Evolutionary conservation across 2,797 vertebrate genomes (phyloP).

Genomic region (Poliocrania exsul): DNA sequence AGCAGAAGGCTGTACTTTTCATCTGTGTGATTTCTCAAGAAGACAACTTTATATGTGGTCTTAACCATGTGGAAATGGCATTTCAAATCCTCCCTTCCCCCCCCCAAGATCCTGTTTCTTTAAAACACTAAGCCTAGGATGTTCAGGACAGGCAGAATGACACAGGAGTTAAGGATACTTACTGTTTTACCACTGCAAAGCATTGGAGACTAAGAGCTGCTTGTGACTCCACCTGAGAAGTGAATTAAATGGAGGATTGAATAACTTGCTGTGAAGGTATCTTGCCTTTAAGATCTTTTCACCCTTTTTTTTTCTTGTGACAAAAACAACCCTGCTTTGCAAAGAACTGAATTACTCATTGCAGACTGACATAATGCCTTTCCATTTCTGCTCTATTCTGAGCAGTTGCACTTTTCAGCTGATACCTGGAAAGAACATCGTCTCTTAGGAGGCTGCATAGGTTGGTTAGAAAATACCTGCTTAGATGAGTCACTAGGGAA

Average conservation of each 20-base stretch:
- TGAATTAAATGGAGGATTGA: neutral
- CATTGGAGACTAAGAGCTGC: neutral
- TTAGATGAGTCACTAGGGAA: constrained; percentile 32
- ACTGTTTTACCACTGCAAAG: neutral
- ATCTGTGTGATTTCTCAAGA: neutral
- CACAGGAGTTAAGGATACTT: neutral
- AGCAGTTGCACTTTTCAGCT: constrained; percentile 46
- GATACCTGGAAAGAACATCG: constrained; percentile 37
- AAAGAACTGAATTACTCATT: constrained; percentile 29
- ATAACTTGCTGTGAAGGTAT: neutral
- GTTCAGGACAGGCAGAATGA: neutral
- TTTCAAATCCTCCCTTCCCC: neutral
- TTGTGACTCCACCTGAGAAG: neutral
- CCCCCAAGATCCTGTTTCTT: neutral
- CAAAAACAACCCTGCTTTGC: neutral
- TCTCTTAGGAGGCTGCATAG: constrained; percentile 27
- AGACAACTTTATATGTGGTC: neutral
- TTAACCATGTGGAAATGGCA: neutral
- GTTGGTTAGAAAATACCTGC: constrained; percentile 56
- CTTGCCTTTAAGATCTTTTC: neutral
- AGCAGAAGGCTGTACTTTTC: neutral
- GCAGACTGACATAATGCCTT: constrained; percentile 33
- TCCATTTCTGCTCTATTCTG: constrained; percentile 44
- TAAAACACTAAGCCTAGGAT: neutral
- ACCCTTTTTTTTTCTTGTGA: neutral